A percentile compares a stretch with the other conserved stretches of the same genome.
These are phyloP conservation scores for Choloepus didactylus DNA, from an alignment of 2,797 vertebrate genomes.

Conservation along the genomic window DNA sequence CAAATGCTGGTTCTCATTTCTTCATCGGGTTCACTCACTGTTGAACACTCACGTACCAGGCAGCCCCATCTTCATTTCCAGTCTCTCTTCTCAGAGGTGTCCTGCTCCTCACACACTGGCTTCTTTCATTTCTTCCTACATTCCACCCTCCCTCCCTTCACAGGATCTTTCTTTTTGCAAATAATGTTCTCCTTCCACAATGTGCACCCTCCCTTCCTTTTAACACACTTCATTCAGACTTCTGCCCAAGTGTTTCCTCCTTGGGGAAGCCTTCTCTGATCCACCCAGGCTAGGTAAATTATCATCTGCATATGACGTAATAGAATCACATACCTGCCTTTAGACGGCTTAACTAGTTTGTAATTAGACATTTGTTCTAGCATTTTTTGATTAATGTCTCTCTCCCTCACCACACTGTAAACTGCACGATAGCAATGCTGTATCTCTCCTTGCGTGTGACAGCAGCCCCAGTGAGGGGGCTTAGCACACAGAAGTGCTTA, in stretches of 20 bases:
- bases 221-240: not conserved
- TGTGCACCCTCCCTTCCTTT: not conserved
- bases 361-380: not conserved
- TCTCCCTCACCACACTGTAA: not conserved
- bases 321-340: not conserved
- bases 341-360: not conserved
- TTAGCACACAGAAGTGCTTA: not conserved
- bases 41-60: not conserved
- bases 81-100: not conserved
- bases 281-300: not conserved
- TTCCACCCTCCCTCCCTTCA: not conserved
- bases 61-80: not conserved
- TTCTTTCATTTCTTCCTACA: not conserved
- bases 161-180: not conserved
- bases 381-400: not conserved
- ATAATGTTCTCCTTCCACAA: not conserved
- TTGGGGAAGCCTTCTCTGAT: not conserved
- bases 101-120: not conserved
- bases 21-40: not conserved
- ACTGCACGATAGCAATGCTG: not conserved
- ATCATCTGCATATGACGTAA: not conserved
- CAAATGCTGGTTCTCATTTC: not conserved
- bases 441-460: not conserved
- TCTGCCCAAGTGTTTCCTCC: not conserved
- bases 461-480: not conserved